phyloP scores from a whole-genome alignment of 2,797 vertebrate genomes.

The Sibirionetta formosa region DNA sequence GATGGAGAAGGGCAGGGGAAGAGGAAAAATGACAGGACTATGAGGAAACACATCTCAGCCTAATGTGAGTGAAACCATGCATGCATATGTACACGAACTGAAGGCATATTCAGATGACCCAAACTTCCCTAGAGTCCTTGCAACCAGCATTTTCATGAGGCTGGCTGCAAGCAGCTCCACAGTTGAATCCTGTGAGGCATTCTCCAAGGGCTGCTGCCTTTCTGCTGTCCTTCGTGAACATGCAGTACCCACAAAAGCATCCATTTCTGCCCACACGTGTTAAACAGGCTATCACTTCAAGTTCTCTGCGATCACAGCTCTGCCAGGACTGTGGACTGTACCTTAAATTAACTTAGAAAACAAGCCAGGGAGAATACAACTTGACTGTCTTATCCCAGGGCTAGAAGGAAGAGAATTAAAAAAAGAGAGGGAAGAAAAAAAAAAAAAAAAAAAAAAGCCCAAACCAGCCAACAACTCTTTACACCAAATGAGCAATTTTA shows the following conservation, averaged over 20 bases:
- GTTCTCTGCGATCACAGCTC: not conserved
- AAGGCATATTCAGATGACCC: not conserved
- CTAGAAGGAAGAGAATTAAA: not conserved
- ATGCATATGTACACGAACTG: not conserved
- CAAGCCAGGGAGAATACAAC: not conserved
- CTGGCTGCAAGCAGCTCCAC: not conserved
- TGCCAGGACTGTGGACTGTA: not conserved
- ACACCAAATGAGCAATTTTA: not conserved
- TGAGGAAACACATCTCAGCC: not conserved
- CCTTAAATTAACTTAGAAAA: not conserved
- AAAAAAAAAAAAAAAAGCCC: not conserved
- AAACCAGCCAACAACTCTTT: not conserved
- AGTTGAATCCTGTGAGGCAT: not conserved
- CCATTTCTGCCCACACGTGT: not conserved
- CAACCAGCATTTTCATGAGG: not conserved
- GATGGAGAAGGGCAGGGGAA: not conserved
- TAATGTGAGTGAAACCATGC: not conserved
- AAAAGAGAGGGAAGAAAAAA: not conserved
- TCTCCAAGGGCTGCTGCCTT: not conserved
- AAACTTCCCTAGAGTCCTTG: not conserved
- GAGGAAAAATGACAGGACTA: not conserved
- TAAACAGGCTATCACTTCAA: not conserved
- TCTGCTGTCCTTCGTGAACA: not conserved
- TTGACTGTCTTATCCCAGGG: not conserved
- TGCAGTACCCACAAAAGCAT: not conserved